Conservation (phyloP, 2,113 vertebrate species). For the Pelvicachromis taeniatus region DNA sequence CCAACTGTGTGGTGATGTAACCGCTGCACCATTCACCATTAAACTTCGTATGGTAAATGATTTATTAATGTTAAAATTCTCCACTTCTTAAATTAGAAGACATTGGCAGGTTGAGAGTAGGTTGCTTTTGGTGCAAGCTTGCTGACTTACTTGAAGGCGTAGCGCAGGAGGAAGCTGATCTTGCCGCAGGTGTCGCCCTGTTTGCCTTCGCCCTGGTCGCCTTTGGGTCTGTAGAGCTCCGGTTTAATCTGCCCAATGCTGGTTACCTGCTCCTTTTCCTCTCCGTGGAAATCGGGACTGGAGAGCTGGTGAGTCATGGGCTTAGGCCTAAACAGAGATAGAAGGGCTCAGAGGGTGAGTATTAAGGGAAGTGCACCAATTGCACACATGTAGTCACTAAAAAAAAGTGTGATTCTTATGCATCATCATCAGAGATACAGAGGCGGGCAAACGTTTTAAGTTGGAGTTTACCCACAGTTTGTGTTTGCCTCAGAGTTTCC, state of each 20-base stretch:
- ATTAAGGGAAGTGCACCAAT: not conserved
- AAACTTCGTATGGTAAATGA: not conserved
- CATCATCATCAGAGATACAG: not conserved
- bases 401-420: not conserved
- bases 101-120: not conserved
- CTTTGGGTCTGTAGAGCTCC: conserved; percentile 84
- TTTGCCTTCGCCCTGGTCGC: conserved; percentile 76
- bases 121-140: not conserved
- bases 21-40: not conserved
- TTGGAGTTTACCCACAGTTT: not conserved
- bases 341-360: conserved; percentile 6
- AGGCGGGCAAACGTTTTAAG: not conserved
- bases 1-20: not conserved
- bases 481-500: not conserved
- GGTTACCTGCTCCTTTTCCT: conserved; percentile 86
- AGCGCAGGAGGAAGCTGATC: conserved; percentile 88
- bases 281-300: conserved; percentile 73
- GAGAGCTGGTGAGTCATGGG: conserved; percentile 79
- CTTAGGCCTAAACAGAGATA: conserved; percentile 67
- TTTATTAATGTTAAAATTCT: not conserved
- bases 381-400: not conserved
- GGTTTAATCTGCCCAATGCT: conserved; percentile 92
- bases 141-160: conserved; percentile 80
- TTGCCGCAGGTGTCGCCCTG: conserved; percentile 81
- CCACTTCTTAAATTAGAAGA: not conserved